A percentile compares a stretch with the other conserved stretches of the same genome.
phyloP scores from a whole-genome alignment of 2,113 vertebrate genomes.

The Eolophus roseicapilla region DNA sequence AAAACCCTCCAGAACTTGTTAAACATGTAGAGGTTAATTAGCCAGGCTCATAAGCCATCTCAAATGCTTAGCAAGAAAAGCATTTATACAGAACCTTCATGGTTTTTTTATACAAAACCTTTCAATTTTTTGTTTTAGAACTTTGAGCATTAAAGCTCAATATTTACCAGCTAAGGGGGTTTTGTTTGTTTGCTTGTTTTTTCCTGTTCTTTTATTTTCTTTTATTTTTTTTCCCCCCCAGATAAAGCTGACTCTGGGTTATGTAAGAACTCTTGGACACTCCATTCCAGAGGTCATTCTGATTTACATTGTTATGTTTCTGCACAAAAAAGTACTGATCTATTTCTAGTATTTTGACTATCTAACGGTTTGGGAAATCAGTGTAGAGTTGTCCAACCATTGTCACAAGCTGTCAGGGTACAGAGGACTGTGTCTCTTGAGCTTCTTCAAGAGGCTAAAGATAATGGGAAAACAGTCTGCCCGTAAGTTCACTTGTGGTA shows the following conservation, averaged over 20 bases:
- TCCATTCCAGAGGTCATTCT: not conserved
- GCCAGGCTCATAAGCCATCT: not conserved
- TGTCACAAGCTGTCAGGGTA: not conserved
- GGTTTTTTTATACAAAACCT: not conserved
- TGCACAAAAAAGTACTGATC: not conserved
- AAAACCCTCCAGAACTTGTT: not conserved
- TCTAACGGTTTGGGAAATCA: not conserved
- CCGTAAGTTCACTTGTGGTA: not conserved
- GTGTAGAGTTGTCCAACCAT: not conserved
- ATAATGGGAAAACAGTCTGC: not conserved
- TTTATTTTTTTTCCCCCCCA: too few species aligned
- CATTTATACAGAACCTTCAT: not conserved
- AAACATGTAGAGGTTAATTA: not conserved
- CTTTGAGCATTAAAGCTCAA: not conserved
- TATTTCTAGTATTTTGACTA: not conserved
- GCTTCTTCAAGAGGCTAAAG: not conserved
- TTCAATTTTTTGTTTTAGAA: not conserved
- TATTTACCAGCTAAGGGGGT: not conserved
- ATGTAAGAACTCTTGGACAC: not conserved
- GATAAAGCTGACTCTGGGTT: not conserved
- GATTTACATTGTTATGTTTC: not conserved
- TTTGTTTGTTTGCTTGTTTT: not conserved
- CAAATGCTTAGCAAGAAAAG: not conserved
- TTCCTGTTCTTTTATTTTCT: not conserved
- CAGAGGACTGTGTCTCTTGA: not conserved